These are phyloP conservation scores for Sarcophaga caerulescens DNA, from an alignment of 2,888 invertebrate genomes.

Conservation along the genomic window DNA sequence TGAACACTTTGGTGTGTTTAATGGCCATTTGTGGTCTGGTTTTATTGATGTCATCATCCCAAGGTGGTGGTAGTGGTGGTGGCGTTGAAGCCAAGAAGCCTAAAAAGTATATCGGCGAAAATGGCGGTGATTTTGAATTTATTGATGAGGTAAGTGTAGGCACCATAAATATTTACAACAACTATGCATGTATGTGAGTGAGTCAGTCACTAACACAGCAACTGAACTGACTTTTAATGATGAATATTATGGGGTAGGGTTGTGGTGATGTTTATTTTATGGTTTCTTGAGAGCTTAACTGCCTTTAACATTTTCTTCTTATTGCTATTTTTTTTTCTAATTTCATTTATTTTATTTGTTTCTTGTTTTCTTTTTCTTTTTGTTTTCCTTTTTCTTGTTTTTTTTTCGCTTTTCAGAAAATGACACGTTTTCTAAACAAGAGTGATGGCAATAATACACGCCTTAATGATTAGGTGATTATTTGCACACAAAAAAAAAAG, in stretches of 20 bases:
- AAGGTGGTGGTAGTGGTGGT: slow-evolving; percentile 73
- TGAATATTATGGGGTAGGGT: slow-evolving; percentile 1
- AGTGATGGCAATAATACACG: slow-evolving; percentile 50
- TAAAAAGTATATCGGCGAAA: slow-evolving; percentile 87
- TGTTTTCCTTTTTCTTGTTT: neutral
- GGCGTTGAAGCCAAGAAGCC: slow-evolving; percentile 82
- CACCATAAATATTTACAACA: neutral
- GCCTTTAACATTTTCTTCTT: slow-evolving; percentile 24
- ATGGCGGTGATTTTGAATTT: slow-evolving; percentile 88
- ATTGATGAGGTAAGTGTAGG: slow-evolving; percentile 86
- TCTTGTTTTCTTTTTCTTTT: slow-evolving; percentile 3
- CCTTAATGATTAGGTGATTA: slow-evolving; percentile 59
- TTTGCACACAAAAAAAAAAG: slow-evolving; percentile 26
- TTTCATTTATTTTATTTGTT: slow-evolving; percentile 7
- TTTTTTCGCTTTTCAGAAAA: slow-evolving; percentile 19
- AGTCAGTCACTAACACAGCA: slow-evolving; percentile 19
- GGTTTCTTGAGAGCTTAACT: slow-evolving; percentile 52
- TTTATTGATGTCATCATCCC: slow-evolving; percentile 79
- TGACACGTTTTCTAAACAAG: slow-evolving; percentile 12
- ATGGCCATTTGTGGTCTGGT: slow-evolving; percentile 78
- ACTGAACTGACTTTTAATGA: neutral
- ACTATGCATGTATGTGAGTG: neutral
- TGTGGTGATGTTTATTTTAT: slow-evolving; percentile 42
- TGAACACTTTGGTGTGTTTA: slow-evolving; percentile 79
- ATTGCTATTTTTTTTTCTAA: neutral